Percentiles rank a stretch among this genome's conserved stretches.
phyloP scores from a whole-genome alignment of 92 coral and sea anemone species.

The Scolanthus callimorphus region DNA sequence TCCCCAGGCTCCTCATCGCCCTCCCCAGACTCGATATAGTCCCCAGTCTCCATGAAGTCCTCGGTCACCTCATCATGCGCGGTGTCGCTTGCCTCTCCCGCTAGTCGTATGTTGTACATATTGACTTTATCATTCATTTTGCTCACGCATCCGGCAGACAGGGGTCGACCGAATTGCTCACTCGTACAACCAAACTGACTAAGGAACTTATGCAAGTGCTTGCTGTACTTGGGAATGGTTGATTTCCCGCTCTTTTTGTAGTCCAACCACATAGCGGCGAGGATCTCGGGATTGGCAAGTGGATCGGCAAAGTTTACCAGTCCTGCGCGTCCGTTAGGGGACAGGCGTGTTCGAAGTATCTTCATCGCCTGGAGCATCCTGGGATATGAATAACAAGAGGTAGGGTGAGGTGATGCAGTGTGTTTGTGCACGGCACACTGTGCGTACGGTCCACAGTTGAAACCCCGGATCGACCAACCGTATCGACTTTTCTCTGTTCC shows the following conservation, averaged over 20 bases:
- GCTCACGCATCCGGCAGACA: conserved; percentile 5
- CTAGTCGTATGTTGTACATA: conserved; percentile 20
- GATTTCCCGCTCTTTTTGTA: conserved; percentile 21
- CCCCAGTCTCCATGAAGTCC: too few relatives aligned
- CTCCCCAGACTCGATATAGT: background rate
- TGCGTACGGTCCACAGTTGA: too few relatives aligned
- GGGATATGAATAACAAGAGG: too few relatives aligned
- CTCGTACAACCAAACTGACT: conserved; percentile 6
- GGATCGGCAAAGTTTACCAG: conserved; percentile 26
- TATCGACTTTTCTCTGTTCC: too few relatives aligned
- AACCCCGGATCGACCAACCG: too few relatives aligned
- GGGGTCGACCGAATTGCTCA: background rate
- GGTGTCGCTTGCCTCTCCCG: conserved; percentile 11
- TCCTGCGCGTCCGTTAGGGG: conserved; percentile 4
- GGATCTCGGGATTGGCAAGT: conserved; percentile 19
- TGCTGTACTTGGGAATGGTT: conserved; percentile 3
- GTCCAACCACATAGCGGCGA: conserved; percentile 22
- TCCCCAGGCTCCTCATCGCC: too few relatives aligned
- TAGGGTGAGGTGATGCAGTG: too few relatives aligned
- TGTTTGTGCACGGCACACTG: too few relatives aligned
- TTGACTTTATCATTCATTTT: conserved; percentile 33
- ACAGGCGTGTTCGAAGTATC: background rate
- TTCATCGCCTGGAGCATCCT: conserved; percentile 1
- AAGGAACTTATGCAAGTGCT: conserved; percentile 2
- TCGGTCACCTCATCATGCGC: background rate